phyloP scores from a whole-genome alignment of 2,888 invertebrate species.

The Xestia sexstrigata region DNA sequence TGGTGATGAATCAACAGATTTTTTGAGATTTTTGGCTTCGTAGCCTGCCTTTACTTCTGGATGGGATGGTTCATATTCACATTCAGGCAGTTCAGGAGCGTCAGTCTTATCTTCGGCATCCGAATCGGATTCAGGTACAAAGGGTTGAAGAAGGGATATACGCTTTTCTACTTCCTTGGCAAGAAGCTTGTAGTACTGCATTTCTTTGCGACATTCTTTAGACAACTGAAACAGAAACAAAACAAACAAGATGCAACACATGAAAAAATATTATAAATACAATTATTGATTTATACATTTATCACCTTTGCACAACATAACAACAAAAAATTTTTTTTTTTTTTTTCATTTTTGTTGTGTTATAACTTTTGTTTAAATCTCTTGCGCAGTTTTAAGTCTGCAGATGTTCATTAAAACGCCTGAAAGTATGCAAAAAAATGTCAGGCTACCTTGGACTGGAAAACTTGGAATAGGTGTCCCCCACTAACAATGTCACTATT shows the following conservation, averaged over 20 bases:
- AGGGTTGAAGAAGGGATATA: conserved; percentile 84
- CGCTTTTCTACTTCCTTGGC: conserved; percentile 92
- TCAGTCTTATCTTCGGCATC: conserved; percentile 79
- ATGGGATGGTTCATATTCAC: conserved; percentile 71
- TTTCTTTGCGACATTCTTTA: conserved; percentile 91
- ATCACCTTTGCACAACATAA: too few relatives aligned
- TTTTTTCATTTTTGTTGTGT: too few relatives aligned
- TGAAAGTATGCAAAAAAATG: too few relatives aligned
- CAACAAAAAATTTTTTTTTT: too few relatives aligned
- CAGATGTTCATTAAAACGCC: too few relatives aligned
- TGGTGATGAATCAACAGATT: conserved; percentile 44
- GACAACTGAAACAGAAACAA: conserved; percentile 90
- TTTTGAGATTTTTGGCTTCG: conserved; percentile 58
- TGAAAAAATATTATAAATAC: too few relatives aligned
- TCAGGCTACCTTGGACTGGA: too few relatives aligned
- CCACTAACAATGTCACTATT: too few relatives aligned
- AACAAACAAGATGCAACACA: conserved; percentile 1
- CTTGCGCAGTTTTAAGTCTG: too few relatives aligned
- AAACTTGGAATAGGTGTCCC: too few relatives aligned
- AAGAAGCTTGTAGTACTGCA: conserved; percentile 92
- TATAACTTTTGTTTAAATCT: too few relatives aligned
- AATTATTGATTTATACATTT: too few relatives aligned
- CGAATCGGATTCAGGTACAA: conserved; percentile 76
- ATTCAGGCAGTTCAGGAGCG: conserved; percentile 81
- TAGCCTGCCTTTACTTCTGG: conserved; percentile 64